These are phyloP conservation scores for Phylloscopus collybita DNA, from an alignment of 2,797 vertebrate species.

Conservation along the genomic window DNA sequence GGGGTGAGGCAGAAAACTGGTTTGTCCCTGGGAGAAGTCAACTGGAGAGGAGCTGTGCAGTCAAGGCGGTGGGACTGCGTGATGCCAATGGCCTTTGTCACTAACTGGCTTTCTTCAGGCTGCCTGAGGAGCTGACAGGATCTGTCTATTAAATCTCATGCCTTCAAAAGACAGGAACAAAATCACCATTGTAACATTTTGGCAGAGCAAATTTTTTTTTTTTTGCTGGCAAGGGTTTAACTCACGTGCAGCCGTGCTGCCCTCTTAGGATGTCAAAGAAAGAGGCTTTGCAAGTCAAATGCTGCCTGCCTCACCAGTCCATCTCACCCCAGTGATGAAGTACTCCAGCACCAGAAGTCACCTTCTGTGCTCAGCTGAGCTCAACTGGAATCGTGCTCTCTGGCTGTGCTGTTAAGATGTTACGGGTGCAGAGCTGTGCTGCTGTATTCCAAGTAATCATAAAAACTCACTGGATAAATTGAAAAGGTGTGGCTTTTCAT, in stretches of 20 bases:
- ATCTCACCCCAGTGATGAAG: neutral
- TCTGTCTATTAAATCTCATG: neutral
- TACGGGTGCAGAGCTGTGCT: neutral
- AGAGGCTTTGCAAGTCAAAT: neutral
- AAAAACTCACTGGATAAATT: neutral
- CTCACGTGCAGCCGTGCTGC: neutral
- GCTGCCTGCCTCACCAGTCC: neutral
- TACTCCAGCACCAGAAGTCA: slow-evolving; percentile 21
- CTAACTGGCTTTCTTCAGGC: neutral
- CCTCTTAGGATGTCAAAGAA: neutral
- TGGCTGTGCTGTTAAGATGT: neutral
- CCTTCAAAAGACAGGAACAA: neutral
- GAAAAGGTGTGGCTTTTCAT: neutral
- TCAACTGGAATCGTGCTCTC: neutral
- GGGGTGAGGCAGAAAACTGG: neutral
- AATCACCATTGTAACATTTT: neutral
- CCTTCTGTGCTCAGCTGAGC: slow-evolving; percentile 55
- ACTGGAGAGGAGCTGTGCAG: neutral
- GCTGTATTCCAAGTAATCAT: neutral
- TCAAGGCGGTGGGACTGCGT: neutral
- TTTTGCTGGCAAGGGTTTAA: neutral
- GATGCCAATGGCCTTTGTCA: neutral
- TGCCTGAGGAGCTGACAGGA: neutral
- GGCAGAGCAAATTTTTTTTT: neutral
- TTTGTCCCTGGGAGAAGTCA: neutral